Evolutionary conservation across 92 coral and sea anemone species (phyloP), one percentile per base, ranked within the genome.

Genomic region (Umimayanthus chanpuru): DNA sequence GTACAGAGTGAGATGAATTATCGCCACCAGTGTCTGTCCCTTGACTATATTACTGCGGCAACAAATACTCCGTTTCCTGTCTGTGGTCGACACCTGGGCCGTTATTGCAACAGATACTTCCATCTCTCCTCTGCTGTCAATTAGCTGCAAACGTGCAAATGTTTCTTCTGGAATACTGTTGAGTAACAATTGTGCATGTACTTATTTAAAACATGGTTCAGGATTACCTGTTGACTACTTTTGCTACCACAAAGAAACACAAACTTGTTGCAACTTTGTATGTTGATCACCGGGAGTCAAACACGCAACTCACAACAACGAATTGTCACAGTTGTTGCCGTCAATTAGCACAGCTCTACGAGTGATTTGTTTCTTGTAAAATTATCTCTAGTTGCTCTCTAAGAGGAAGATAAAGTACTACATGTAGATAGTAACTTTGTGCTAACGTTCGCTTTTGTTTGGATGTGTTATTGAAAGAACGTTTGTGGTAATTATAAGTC

Each of bases 1-100:
- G 15, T 95, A 95, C 92, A 92, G 99, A 86, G 98, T 95, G 39
- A 91, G 98, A 71, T 97, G 82, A 90, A 23, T n/a, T 38, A 7
- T 4, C 3, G 55, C 18, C 61, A 12, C 32, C 50, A 75, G 79
- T 20, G 53, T 38, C 26, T 44, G 14, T 20, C 11, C 30, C 26
- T 61, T 23, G 68, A 20, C 68, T 6, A 1, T 5, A 56, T 61
- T 23, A 20, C 8, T 61, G 68, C 68, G 26, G 23, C 21, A 56
- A 56, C 23, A 16, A 61, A 61, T 21, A 5, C 9, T 23, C 68
- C 25, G 21, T 61, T 61, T 61, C 9, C 68, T 20, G 26, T 21
- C 20, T 20, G 25, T 61, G 68, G 15, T 61, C 68, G 25, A 23
- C 26, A 4, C 14, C 58, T 11, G 11, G 18, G 14, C 18, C 18